Conservation (phyloP, 2,113 vertebrate species). For the Leptobrachium leishanense region DNA sequence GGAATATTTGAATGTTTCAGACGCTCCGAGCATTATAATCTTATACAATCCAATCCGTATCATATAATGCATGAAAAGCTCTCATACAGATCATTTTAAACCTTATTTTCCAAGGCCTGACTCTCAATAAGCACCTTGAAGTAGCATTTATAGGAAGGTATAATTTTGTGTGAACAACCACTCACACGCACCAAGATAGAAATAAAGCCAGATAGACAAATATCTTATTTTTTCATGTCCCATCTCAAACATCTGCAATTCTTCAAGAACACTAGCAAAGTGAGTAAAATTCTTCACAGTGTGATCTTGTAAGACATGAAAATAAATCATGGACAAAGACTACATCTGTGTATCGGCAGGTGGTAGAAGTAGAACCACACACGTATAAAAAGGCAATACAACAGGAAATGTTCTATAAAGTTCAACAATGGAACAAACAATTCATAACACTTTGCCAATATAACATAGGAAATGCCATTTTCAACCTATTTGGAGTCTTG, state of each 20-base stretch:
- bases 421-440: background rate
- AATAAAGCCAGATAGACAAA: conserved; percentile 49
- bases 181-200: conserved; percentile 1
- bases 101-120: background rate
- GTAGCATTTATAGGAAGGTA: background rate
- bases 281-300: conserved; percentile 1
- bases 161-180: background rate
- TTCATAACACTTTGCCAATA: background rate
- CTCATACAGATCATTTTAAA: background rate
- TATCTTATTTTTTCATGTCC: conserved; percentile 21
- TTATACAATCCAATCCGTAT: background rate
- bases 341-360: conserved; percentile 39
- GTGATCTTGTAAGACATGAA: conserved; percentile 27
- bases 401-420: background rate
- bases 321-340: background rate
- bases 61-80: background rate
- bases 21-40: background rate
- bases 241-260: conserved; percentile 54
- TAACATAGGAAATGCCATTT: background rate
- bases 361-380: conserved; percentile 4
- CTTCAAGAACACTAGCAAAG: background rate
- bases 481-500: too few species aligned
- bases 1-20: background rate
- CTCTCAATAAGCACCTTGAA: background rate
- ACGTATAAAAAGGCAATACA: background rate